phyloP scores from a whole-genome alignment of 2,888 invertebrate genomes.

The Buathra laborator region DNA sequence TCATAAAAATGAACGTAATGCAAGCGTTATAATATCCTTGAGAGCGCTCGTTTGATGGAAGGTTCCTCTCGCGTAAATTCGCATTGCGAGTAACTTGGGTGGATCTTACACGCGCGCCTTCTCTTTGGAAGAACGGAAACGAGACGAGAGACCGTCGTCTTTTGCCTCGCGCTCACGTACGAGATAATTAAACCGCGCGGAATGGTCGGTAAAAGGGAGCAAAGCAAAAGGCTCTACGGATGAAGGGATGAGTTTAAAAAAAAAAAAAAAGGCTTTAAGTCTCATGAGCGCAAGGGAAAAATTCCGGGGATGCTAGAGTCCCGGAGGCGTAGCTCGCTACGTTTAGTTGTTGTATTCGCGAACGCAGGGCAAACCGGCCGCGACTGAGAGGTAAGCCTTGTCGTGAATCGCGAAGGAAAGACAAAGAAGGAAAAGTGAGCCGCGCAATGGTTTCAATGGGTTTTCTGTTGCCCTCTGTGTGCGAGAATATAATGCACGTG shows the following conservation, averaged over 20 bases:
- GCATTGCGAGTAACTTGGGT: conserved; percentile 45
- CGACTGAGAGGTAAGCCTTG: conserved; percentile 14
- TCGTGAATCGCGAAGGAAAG: neutral
- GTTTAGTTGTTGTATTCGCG: conserved; percentile 20
- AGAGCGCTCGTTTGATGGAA: conserved; percentile 23
- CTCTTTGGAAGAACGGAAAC: conserved; percentile 40
- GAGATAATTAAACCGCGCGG: conserved; percentile 74
- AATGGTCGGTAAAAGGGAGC: conserved; percentile 69
- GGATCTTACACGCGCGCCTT: neutral
- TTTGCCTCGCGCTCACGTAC: conserved; percentile 68
- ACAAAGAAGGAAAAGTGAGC: conserved; percentile 51
- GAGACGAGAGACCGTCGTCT: conserved; percentile 63
- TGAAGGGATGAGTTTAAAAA: conserved; percentile 1
- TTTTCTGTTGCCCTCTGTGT: conserved; percentile 37
- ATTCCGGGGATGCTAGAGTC: conserved; percentile 69
- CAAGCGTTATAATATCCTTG: conserved; percentile 16
- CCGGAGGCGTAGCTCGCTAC: conserved; percentile 45
- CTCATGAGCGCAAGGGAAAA: conserved; percentile 69
- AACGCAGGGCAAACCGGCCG: conserved; percentile 10
- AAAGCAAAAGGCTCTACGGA: conserved; percentile 50
- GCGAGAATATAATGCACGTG: conserved; percentile 27
- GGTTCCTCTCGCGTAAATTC: conserved; percentile 48
- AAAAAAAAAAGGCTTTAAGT: conserved; percentile 64
- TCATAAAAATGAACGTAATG: neutral
- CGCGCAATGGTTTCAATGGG: conserved; percentile 46